phyloP scores from a whole-genome alignment of 2,888 invertebrate genomes.

The Timandra comae region DNA sequence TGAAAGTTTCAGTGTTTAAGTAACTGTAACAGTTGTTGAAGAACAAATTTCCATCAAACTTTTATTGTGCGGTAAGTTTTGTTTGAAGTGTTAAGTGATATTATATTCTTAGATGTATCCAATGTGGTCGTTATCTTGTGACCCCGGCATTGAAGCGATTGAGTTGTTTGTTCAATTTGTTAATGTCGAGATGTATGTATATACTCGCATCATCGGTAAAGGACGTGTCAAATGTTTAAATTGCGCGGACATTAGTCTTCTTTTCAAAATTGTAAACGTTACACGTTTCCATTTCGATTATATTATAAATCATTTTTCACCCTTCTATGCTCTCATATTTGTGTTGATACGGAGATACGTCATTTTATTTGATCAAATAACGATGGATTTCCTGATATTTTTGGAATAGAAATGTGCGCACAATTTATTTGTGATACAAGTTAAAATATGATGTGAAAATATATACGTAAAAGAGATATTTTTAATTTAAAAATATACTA shows the following conservation, averaged over 20 bases:
- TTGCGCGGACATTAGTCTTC: constrained; percentile 4
- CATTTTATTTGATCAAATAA: too few relatives aligned
- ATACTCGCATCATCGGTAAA: constrained; percentile 26
- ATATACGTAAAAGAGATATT: too few relatives aligned
- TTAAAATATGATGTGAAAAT: too few relatives aligned
- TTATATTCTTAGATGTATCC: constrained; percentile 15
- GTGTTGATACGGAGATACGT: too few relatives aligned
- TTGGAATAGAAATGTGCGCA: too few relatives aligned
- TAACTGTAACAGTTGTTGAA: constrained; percentile 2
- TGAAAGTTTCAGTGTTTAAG: not conserved
- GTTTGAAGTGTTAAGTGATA: not conserved
- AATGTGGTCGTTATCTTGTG: constrained; percentile 39
- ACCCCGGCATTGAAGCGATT: constrained; percentile 44
- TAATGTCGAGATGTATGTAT: constrained; percentile 36
- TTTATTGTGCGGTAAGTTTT: constrained; percentile 9
- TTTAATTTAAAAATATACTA: too few relatives aligned
- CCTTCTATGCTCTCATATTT: too few relatives aligned
- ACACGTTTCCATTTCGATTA: too few relatives aligned
- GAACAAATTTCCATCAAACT: constrained; percentile 2
- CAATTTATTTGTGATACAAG: too few relatives aligned
- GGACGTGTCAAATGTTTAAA: constrained; percentile 32
- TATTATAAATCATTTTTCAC: too few relatives aligned
- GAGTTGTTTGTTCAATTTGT: constrained; percentile 48
- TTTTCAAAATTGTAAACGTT: too few relatives aligned
- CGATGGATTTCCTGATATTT: too few relatives aligned